Percentiles rank a stretch among this genome's conserved stretches.
These are phyloP conservation scores for Sesamia nonagrioides DNA, from an alignment of 1,140 invertebrate species.

Conservation along the genomic window DNA sequence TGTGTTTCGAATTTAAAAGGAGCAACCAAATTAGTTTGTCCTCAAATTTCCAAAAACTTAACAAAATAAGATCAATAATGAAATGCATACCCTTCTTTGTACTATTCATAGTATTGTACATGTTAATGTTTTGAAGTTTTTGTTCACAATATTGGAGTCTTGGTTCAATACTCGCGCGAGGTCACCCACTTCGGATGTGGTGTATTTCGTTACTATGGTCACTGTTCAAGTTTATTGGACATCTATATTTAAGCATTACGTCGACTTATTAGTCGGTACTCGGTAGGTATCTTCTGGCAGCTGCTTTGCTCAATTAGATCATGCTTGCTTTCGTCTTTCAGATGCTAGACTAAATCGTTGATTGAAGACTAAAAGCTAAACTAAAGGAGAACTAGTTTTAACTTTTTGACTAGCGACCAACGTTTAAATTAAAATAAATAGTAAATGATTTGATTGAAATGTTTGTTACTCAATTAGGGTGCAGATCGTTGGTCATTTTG, in stretches of 20 bases:
- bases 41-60: neutral
- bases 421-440: too few relatives aligned
- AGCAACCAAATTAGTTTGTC: neutral
- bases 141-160: conserved; percentile 14
- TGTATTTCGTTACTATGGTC: conserved; percentile 47
- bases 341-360: too few relatives aligned
- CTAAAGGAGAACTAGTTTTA: too few relatives aligned
- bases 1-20: neutral
- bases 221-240: neutral
- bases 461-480: too few relatives aligned
- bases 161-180: conserved; percentile 49
- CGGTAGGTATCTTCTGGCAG: neutral
- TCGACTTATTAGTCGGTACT: too few relatives aligned
- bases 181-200: conserved; percentile 38
- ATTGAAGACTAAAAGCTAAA: neutral
- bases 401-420: too few relatives aligned
- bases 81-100: neutral
- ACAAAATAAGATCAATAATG: neutral
- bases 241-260: conserved; percentile 31
- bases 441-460: too few relatives aligned
- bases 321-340: neutral
- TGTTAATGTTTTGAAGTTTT: conserved; percentile 8
- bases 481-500: too few relatives aligned
- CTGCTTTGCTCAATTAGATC: conserved; percentile 2
- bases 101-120: neutral